Percentiles rank a stretch among this genome's conserved stretches.
Evolutionary conservation across 2,113 vertebrate genomes (phyloP).

Genomic region (Physeter macrocephalus): DNA sequence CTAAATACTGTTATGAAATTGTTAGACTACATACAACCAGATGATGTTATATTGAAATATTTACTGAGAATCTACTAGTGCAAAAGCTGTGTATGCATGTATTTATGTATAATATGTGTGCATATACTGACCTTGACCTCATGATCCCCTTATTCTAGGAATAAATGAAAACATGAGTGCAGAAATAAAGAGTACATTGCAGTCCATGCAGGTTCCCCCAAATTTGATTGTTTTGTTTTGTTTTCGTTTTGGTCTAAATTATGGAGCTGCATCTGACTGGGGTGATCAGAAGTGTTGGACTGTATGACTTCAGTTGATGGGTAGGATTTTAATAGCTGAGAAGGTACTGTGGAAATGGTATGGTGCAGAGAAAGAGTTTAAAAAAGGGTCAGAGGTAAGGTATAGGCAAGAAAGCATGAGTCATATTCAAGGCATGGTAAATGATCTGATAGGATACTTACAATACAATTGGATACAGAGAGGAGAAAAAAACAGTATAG

Average conservation of each 20-base stretch:
- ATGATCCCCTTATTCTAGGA: neutral
- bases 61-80: neutral
- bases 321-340: neutral
- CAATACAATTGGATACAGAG: neutral
- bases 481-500: neutral
- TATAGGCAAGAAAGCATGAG: neutral
- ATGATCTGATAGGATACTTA: neutral
- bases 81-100: neutral
- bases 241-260: neutral
- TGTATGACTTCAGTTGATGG: neutral
- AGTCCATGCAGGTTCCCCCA: neutral
- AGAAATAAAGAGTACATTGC: neutral
- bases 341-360: neutral
- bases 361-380: neutral
- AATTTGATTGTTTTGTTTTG: neutral
- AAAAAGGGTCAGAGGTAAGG: neutral
- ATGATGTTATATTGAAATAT: neutral
- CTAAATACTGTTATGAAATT: neutral
- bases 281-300: neutral
- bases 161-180: neutral
- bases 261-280: neutral
- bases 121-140: neutral
- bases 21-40: neutral
- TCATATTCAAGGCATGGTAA: neutral
- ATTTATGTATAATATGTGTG: neutral